Conservation (phyloP, 2,797 vertebrate genomes). For the Anguilla megastoma region DNA sequence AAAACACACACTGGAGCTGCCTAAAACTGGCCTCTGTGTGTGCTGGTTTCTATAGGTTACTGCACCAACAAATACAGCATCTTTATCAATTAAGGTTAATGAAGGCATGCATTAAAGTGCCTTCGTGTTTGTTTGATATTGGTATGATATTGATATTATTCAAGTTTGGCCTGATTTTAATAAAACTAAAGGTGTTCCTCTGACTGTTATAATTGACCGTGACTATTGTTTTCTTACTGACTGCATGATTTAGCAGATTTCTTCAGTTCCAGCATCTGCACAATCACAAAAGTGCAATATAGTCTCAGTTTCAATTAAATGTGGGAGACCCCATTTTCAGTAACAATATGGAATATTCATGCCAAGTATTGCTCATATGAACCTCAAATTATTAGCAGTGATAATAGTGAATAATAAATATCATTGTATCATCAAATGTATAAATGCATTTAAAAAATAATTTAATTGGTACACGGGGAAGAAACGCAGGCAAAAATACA, state of each 20-base stretch:
- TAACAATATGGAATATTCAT: neutral
- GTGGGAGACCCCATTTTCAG: neutral
- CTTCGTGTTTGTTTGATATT: neutral
- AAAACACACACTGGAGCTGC: neutral
- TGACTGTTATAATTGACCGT: no score
- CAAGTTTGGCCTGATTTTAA: neutral
- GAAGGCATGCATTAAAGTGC: neutral
- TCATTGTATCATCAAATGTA: neutral
- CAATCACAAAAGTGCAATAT: neutral
- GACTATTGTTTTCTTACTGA: neutral
- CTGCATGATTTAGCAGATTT: neutral
- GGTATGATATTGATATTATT: neutral
- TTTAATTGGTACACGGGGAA: no score
- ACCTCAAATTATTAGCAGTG: no score
- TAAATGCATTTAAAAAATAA: no score
- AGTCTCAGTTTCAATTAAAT: neutral
- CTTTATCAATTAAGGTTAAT: neutral
- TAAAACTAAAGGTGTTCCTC: neutral
- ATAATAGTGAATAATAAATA: no score
- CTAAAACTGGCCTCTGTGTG: neutral
- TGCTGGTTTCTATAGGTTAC: neutral
- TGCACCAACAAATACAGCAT: neutral
- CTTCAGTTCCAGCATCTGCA: neutral
- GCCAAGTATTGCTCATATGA: neutral
- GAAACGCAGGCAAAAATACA: no score